These are phyloP conservation scores for Cheilosia variabilis DNA, from an alignment of 2,888 invertebrate genomes.

Conservation along the genomic window DNA sequence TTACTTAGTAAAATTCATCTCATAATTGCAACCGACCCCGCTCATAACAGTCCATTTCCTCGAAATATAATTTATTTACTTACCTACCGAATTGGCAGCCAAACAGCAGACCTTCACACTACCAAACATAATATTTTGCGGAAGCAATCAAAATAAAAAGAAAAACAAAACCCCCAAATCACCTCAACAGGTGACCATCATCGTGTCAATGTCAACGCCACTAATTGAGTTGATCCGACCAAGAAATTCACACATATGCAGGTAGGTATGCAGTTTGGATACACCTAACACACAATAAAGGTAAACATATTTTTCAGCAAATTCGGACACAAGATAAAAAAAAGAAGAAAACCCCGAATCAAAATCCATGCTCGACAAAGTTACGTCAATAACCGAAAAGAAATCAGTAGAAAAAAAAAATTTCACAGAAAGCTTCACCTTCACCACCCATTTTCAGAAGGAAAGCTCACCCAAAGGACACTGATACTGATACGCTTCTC, in stretches of 20 bases:
- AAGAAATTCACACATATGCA: constrained; percentile 10
- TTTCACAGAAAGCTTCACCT: constrained; percentile 42
- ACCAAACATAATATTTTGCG: constrained; percentile 20
- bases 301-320: constrained; percentile 20
- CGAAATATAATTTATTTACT: constrained; percentile 1
- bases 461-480: constrained; percentile 61
- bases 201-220: constrained; percentile 61
- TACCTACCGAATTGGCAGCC: constrained; percentile 19
- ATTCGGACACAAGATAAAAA: not conserved
- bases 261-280: not conserved
- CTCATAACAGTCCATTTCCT: constrained; percentile 18
- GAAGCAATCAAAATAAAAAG: constrained; percentile 46
- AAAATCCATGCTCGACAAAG: constrained; percentile 38
- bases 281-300: constrained; percentile 4
- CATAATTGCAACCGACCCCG: constrained; percentile 14
- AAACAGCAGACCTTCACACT: constrained; percentile 26
- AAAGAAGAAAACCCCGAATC: constrained; percentile 15
- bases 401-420: not conserved
- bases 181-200: constrained; percentile 66
- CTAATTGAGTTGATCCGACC: constrained; percentile 52
- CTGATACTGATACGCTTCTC: constrained; percentile 16
- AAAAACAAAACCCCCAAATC: constrained; percentile 30
- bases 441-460: not conserved
- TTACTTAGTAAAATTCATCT: not conserved
- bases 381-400: constrained; percentile 39